Base-by-base conservation (phyloP, 2,888 invertebrate genomes). In the Drosophila atripex region DNA sequence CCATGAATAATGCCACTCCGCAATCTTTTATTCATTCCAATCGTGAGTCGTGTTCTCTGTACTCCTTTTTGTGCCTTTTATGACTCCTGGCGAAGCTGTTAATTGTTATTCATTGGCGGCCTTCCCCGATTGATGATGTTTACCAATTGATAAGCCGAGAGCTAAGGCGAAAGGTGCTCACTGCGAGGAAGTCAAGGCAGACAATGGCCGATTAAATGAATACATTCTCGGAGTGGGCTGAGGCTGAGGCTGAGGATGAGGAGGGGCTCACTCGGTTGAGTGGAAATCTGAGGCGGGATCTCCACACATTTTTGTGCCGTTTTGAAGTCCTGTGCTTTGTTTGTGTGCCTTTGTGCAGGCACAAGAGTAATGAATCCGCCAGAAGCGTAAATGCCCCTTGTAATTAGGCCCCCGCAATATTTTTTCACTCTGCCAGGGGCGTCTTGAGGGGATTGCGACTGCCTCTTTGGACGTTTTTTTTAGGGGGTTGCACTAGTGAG, bases 1-100 rank as follows among this genome's bases (percentile, higher is more conserved):
- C 68, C 64, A 64, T 65, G 64, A 64, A 66, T 66, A 66, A 64
- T 64, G 66, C 52, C 64, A 30, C 28, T 41, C 9, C n/a, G 30
- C 39, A 41, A 63, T 61, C 63, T 47, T 39, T 61, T 61, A 61
- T 61, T 63, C 64, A 61, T 61, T 6, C 30, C 63, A 60, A 21
- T 25, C 61, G 59, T 41, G 60, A 43, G 43, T 18, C 25, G n/a
- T 18, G 14, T 16, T 30, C 14, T 1, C 60, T 18, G n/a, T 12
- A 12, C 12, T 21, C 14, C 2, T 46, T 39, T 39, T 28, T 60
- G 21, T 16, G n/a, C n/a, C 14, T 18, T 41, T 18, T 41, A 9
- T 18, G 18, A 3, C 16, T 60, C 63, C 60, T 63, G 47, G 16
- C 46, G 18, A 25, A 46, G 66, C 30, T 16, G 38, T 45, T 52